phyloP scores from a whole-genome alignment of 2,797 vertebrate genomes.

The Hyperoplus lanceolatus region DNA sequence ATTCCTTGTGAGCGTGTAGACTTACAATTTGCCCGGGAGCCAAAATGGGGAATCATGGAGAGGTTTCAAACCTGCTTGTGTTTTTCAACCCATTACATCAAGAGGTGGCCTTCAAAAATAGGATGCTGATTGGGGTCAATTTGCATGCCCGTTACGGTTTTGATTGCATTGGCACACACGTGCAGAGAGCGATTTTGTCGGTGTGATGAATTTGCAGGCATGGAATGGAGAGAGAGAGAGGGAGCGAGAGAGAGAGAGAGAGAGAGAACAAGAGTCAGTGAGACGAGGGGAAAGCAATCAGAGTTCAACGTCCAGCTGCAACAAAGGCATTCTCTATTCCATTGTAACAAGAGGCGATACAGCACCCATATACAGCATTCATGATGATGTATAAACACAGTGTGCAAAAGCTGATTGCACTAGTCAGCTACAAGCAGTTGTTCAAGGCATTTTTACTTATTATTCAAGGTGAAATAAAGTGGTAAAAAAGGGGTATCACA shows the following conservation, averaged over 20 bases:
- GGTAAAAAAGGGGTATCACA: not conserved
- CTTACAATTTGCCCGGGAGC: constrained; percentile 36
- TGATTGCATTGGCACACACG: constrained; percentile 68
- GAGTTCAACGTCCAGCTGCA: constrained; percentile 58
- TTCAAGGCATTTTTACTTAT: not conserved
- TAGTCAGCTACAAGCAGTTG: not conserved
- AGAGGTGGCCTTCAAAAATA: constrained; percentile 53
- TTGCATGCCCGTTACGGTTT: constrained; percentile 50
- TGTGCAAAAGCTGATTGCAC: constrained; percentile 1
- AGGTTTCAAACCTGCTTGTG: constrained; percentile 41
- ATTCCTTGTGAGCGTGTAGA: constrained; percentile 9
- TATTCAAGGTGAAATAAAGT: too few relatives aligned
- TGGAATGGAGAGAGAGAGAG: not conserved
- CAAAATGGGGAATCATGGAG: constrained; percentile 16
- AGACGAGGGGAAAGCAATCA: constrained; percentile 70
- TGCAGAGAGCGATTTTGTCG: constrained; percentile 41
- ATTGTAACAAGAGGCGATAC: constrained; percentile 31
- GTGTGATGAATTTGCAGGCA: constrained; percentile 58
- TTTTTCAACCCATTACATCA: constrained; percentile 52
- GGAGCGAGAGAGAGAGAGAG: too few relatives aligned
- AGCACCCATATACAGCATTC: constrained; percentile 34
- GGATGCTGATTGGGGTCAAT: constrained; percentile 74
- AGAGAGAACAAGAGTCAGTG: not conserved
- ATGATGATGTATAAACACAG: constrained; percentile 50
- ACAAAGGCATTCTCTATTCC: constrained; percentile 41